Evolutionary conservation across 2,797 vertebrate species (phyloP), one percentile per base, ranked within the genome.

Genomic region (Austrolebias charrua): DNA sequence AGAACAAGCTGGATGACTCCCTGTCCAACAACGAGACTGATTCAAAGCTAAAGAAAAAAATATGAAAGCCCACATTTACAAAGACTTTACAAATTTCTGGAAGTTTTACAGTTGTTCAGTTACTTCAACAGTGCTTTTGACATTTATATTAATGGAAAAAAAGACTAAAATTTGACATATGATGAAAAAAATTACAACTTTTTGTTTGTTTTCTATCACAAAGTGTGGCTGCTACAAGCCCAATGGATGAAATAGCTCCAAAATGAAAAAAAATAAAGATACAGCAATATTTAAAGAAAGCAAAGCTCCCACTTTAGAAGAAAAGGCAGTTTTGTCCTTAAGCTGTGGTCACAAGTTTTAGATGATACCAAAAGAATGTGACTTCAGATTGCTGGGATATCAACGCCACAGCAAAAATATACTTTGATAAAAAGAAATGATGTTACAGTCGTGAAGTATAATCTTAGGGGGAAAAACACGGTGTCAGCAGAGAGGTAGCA

Each of bases 11-110:
- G 76, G 65, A 67, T 62, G 63, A 73, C 72, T 74, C 62, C 49
- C 7, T 45, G 58, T 82, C 69, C 78, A 85, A 91, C 86, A 90
- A 86, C 82, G 76, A 86, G 83, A 78, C 62, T 15, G 79, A 89
- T 86, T 83, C 69, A 84, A 79, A 76, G 56, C 65, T 66, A 50
- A 76, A 83, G 57, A 62, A 80, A 76, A 66, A 83, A 86, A 82
- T 71, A 79, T 70, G 86, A 81, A 85, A 76, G 73, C 82, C 75
- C 81, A 69, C 61, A 48, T 71, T n/a, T 73, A 46, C 85, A 80
- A 67, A 63, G 18, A 51, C 49, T 68, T 24, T 48, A 31, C 71
- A 86, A 84, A 78, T 71, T 83, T 82, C 72, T 85, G 64, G 67
- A 75, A 29, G 74, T 55, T 74, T 75, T 67, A 73, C 67, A 81